Evolutionary conservation across 2,797 vertebrate species (phyloP), one percentile per base, ranked within the genome.

Genomic region (Lycodopsis pacificus): DNA sequence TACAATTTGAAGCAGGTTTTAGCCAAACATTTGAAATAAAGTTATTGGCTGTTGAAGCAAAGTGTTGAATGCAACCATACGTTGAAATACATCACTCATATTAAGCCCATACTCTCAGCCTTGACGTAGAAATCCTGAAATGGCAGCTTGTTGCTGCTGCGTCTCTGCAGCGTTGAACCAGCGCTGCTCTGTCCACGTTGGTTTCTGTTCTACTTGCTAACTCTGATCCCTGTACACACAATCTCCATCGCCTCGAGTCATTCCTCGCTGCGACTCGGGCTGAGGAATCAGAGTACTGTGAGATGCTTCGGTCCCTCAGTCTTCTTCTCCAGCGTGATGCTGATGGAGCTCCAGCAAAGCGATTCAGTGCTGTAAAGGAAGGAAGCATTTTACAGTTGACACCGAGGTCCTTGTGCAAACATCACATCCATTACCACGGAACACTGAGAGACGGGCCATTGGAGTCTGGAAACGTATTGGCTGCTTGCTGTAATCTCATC

Each of bases 311-410:
- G 53, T 66, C 57, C 70, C 71, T 71, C 14, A 0, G 74, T 64
- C 46, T 61, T 73, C 71, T 77, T 79, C 38, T 71, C n/a, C 46
- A 51, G 73, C 53, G 59, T 17, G 59, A 79, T 46, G 69, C 36
- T 20, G 73, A 87, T 71, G 71, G 75, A 83, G 65, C 49, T 59
- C 6, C 13, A 76, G 61, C 59, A 51, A 59, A 83, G 77, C 76
- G 64, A 76, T 83, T 76, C 70, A 58, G 2, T 34, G 71, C 79
- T 65, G 51, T 61, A 65, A 70, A 81, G 65, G 67, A 63, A 61
- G 38, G 69, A 81, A 77, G 36, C 44, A 74, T 82, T 86, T 88
- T 81, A 65, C 71, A 81, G 83, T 79, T 72, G 46, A 87, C 34
- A 56, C 74, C 1, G 64, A 80, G 61, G 27, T 78, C 67, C 69